Evolutionary conservation across 2,113 vertebrate genomes (phyloP).

Genomic region (Strix uralensis): DNA sequence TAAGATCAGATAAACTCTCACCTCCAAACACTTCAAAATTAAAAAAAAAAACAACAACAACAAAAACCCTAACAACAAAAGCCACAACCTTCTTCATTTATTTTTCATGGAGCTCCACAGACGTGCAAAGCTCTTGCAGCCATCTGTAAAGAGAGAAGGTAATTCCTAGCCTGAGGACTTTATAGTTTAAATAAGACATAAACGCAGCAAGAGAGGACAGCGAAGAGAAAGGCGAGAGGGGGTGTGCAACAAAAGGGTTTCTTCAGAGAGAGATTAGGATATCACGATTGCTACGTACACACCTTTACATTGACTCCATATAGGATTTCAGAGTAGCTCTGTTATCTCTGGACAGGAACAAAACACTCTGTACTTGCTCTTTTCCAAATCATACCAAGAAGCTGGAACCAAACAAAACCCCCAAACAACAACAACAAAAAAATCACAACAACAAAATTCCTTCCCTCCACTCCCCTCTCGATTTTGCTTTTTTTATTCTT

Average conservation of each 20-base stretch:
- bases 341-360: background rate
- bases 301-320: background rate
- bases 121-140: background rate
- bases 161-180: conserved; percentile 46
- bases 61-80: background rate
- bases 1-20: background rate
- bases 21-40: background rate
- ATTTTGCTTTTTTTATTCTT: background rate
- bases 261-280: background rate
- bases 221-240: background rate
- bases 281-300: background rate
- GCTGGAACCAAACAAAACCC: background rate
- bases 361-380: background rate
- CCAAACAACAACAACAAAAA: background rate
- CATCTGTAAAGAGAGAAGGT: conserved; percentile 18
- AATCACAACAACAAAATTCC: background rate
- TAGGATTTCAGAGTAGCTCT: background rate
- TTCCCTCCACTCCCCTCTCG: background rate
- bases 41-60: too few relatives aligned
- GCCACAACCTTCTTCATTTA: background rate
- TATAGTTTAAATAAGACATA: conserved; percentile 6
- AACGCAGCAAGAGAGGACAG: background rate
- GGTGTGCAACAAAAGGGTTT: background rate
- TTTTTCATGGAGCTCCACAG: conserved; percentile 16
- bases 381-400: background rate